Conservation (phyloP, 2,113 vertebrate genomes). For the Camelus dromedarius region DNA sequence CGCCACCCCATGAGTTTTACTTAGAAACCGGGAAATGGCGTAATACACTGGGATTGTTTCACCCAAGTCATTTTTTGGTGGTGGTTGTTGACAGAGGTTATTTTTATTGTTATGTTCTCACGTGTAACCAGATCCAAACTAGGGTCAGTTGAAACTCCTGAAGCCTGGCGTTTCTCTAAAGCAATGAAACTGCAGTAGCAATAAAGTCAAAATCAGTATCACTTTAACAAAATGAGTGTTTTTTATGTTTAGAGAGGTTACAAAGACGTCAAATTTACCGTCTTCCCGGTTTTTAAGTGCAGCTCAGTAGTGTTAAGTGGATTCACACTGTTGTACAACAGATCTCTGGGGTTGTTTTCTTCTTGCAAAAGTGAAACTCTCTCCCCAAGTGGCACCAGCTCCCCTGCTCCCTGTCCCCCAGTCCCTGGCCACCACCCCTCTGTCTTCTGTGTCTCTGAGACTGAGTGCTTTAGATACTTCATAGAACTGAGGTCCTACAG, state of each 20-base stretch:
- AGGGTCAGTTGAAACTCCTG: neutral
- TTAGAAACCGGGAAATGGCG: neutral
- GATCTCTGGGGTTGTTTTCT: neutral
- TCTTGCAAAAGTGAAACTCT: neutral
- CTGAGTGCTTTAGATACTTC: neutral
- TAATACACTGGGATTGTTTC: neutral
- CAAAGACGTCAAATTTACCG: rapidly evolving
- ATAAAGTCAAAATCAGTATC: neutral
- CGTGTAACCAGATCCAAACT: neutral
- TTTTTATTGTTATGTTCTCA: neutral
- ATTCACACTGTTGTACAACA: rapidly evolving
- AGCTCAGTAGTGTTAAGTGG: neutral
- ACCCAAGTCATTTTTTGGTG: neutral
- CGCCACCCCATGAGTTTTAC: neutral
- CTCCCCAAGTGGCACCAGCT: neutral
- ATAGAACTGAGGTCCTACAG: neutral
- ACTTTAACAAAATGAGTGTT: neutral
- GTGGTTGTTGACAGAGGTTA: neutral
- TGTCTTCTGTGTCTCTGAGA: neutral
- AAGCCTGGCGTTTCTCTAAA: neutral
- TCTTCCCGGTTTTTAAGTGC: neutral
- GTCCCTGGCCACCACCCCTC: neutral
- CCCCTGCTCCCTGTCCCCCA: neutral
- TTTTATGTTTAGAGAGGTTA: neutral
- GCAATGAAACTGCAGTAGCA: neutral